Percentiles rank a stretch among this genome's conserved stretches.
Evolutionary conservation across 2,113 vertebrate genomes (phyloP).

Genomic region (Hiodon alosoides): DNA sequence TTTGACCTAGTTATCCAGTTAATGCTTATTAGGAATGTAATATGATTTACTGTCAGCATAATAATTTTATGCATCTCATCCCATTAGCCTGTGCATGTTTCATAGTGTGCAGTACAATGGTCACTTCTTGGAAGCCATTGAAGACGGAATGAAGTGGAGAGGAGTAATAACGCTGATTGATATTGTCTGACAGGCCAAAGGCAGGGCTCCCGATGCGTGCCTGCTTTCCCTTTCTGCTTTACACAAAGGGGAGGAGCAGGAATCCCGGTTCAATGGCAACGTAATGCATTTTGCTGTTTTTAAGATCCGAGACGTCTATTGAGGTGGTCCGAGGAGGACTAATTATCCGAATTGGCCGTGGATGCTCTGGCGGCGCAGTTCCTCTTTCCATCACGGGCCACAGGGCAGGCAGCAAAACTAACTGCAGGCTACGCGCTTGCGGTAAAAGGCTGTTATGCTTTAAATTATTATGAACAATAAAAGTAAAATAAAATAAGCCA

Average conservation of each 20-base stretch:
- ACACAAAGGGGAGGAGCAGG: background rate
- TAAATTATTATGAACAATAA: too few relatives aligned
- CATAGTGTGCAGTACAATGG: slow-evolving; percentile 83
- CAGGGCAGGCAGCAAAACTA: too few relatives aligned
- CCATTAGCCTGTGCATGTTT: slow-evolving; percentile 98
- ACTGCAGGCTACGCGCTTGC: too few relatives aligned
- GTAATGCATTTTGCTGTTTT: too few relatives aligned
- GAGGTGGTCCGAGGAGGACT: too few relatives aligned
- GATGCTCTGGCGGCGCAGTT: too few relatives aligned
- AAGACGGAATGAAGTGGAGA: slow-evolving; percentile 78
- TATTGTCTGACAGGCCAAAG: slow-evolving; percentile 78
- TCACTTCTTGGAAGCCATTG: slow-evolving; percentile 80
- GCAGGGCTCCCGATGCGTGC: slow-evolving; percentile 35
- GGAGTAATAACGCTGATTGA: slow-evolving; percentile 83
- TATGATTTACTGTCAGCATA: slow-evolving; percentile 99
- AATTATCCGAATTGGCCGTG: too few relatives aligned
- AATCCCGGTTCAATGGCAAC: too few relatives aligned
- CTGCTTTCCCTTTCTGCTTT: slow-evolving; percentile 33
- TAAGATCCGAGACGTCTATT: too few relatives aligned
- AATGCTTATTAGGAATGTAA: slow-evolving; percentile 99
- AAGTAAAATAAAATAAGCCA: too few relatives aligned
- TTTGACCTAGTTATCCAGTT: slow-evolving; percentile 99
- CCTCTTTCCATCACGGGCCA: too few relatives aligned
- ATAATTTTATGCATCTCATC: slow-evolving; percentile 99
- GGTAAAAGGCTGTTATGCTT: too few relatives aligned